These are phyloP conservation scores for Xenentodon cancila DNA, from an alignment of 2,797 vertebrate genomes.

Conservation along the genomic window DNA sequence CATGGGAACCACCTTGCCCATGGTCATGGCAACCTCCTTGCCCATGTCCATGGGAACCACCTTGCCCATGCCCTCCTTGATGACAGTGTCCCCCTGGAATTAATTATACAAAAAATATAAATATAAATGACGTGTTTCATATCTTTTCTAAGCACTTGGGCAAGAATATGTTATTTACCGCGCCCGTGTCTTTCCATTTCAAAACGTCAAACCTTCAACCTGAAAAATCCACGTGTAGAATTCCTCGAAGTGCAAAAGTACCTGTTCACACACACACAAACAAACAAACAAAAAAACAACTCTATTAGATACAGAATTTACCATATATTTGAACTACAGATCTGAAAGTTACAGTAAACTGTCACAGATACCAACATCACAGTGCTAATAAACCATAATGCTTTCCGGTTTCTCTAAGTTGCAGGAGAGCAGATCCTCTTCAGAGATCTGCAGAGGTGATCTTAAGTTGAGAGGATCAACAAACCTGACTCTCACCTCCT, in stretches of 20 bases:
- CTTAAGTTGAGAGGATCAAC: constrained; percentile 23
- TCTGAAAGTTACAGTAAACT: neutral
- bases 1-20: no score
- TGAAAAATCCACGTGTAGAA: neutral
- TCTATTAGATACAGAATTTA: neutral
- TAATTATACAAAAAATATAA: neutral
- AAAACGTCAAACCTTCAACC: constrained; percentile 6
- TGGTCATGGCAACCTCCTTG: no score
- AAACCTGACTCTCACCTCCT: neutral
- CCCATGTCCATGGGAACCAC: neutral
- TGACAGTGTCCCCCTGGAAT: constrained; percentile 3
- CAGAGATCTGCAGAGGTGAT: constrained; percentile 3
- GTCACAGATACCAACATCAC: neutral
- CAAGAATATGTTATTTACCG: constrained; percentile 20
- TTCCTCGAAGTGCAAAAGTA: neutral
- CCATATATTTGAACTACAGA: neutral
- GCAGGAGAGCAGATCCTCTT: neutral
- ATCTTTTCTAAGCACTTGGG: neutral
- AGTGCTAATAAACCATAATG: accelerated
- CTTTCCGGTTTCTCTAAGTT: no score
- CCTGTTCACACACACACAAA: neutral
- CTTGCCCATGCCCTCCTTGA: neutral
- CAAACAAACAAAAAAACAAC: neutral
- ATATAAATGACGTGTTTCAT: neutral
- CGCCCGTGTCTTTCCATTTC: constrained; percentile 12